Evolutionary conservation across 2,113 vertebrate species (phyloP).

Genomic region (Sceloporus tristichus): DNA sequence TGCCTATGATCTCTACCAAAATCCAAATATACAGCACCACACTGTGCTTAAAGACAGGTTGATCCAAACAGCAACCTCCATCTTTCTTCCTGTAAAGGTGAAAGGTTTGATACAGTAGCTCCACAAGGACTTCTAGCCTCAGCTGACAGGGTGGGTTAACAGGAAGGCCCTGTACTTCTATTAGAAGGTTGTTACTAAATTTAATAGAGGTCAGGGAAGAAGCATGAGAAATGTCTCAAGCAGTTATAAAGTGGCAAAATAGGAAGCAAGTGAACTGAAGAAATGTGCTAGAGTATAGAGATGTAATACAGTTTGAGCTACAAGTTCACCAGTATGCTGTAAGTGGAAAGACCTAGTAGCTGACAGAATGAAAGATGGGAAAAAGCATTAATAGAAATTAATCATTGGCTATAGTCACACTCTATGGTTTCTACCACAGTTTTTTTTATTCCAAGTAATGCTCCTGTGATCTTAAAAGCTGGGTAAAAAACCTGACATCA

Average conservation of each 20-base stretch:
- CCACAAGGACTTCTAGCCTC: background rate
- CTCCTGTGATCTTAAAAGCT: background rate
- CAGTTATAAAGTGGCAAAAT: fast-evolving
- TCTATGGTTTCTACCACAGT: fast-evolving
- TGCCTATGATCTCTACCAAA: background rate
- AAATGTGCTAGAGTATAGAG: too few relatives aligned
- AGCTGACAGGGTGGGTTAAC: constrained; percentile 30
- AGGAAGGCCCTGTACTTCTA: constrained; percentile 1
- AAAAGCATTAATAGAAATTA: background rate
- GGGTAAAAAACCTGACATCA: background rate
- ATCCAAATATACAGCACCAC: background rate
- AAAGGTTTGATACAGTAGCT: background rate
- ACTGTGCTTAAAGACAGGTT: background rate
- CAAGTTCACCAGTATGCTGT: background rate
- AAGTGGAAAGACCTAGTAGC: background rate
- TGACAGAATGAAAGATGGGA: fast-evolving
- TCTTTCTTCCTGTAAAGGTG: background rate
- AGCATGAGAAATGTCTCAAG: background rate
- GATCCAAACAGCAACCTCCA: background rate
- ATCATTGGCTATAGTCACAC: fast-evolving
- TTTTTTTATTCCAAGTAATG: background rate
- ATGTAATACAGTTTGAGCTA: too few relatives aligned
- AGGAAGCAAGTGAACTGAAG: fast-evolving
- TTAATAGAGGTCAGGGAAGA: constrained; percentile 28
- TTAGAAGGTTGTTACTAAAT: constrained; percentile 19